Evolutionary conservation across 2,113 vertebrate species (phyloP).

Genomic region (Heteronetta atricapilla): DNA sequence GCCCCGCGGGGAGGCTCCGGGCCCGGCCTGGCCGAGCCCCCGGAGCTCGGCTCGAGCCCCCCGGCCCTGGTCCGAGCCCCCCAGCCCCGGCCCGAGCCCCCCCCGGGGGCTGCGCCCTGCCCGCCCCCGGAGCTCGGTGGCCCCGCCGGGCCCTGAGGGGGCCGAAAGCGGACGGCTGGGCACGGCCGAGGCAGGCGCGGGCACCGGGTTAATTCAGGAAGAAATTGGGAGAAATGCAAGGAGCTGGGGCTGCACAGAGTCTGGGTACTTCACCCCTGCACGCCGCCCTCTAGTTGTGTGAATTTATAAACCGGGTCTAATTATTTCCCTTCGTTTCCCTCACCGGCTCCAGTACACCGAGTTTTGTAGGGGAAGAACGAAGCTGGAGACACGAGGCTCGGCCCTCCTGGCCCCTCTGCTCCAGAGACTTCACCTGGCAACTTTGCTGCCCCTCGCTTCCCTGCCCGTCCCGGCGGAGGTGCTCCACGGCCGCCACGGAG

Average conservation of each 20-base stretch:
- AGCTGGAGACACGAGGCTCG: background rate
- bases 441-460: background rate
- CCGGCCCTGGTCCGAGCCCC: too few relatives aligned
- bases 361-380: background rate
- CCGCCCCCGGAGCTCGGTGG: too few relatives aligned
- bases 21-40: too few relatives aligned
- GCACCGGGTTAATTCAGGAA: conserved; percentile 24
- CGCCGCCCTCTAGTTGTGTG: background rate
- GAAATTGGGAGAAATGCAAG: conserved; percentile 23
- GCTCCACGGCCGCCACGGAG: background rate
- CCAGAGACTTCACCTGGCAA: background rate
- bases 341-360: background rate
- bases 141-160: too few relatives aligned
- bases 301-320: conserved; percentile 25
- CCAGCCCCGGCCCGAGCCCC: too few relatives aligned
- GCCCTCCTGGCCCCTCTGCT: background rate
- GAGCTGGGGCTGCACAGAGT: background rate
- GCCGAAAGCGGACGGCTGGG: background rate
- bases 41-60: too few relatives aligned
- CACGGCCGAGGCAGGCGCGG: background rate
- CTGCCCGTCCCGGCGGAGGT: background rate
- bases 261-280: background rate
- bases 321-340: conserved; percentile 32
- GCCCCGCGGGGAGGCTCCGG: too few relatives aligned
- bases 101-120: too few relatives aligned